Evolutionary conservation across 2,797 vertebrate species (phyloP).

Genomic region (Enoplosus armatus): DNA sequence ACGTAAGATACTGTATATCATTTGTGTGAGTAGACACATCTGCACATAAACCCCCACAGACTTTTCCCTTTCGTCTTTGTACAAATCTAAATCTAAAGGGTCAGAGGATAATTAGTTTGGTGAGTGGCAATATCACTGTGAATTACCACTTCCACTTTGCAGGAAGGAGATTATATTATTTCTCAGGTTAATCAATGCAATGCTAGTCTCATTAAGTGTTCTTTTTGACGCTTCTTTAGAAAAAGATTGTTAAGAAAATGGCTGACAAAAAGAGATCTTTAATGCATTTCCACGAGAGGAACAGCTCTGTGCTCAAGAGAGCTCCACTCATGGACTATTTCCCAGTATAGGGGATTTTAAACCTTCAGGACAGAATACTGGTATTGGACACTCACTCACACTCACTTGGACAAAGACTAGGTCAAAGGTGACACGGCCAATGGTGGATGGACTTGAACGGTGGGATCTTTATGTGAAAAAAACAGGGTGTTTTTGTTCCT

Average conservation of each 20-base stretch:
- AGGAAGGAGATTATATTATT: not conserved
- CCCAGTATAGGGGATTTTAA: not conserved
- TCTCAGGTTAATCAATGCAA: not conserved
- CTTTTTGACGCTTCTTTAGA: not conserved
- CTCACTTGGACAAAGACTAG: not conserved
- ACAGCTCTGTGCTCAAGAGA: not conserved
- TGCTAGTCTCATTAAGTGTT: not conserved
- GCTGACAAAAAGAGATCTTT: not conserved
- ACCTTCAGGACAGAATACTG: not conserved
- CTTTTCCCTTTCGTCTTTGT: not conserved
- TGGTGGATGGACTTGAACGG: not conserved
- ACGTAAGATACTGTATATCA: not conserved
- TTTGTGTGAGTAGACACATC: not conserved
- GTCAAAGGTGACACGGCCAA: not conserved
- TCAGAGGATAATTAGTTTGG: not conserved
- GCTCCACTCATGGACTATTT: no score
- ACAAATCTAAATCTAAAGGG: slow-evolving; percentile 1
- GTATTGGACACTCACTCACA: not conserved
- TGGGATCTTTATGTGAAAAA: not conserved
- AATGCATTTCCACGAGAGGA: not conserved
- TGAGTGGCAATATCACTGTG: not conserved
- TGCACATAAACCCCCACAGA: not conserved
- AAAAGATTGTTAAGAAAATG: slow-evolving; percentile 12
- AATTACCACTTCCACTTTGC: not conserved
- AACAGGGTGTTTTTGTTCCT: not conserved